phyloP scores from a whole-genome alignment of 1,140 invertebrate species.

The Chlorops oryzae region DNA sequence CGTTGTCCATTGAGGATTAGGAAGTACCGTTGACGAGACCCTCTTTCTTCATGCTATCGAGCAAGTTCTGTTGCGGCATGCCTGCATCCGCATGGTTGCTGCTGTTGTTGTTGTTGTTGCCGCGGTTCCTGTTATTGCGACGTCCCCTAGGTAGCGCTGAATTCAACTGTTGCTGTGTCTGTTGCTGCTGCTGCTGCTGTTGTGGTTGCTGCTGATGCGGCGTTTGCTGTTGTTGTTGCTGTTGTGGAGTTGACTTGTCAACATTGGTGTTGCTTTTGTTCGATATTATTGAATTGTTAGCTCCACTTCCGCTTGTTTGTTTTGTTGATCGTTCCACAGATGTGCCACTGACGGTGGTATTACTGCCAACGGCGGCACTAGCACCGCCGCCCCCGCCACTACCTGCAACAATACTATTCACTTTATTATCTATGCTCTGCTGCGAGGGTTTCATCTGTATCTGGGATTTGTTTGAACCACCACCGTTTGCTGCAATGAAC shows the following conservation, averaged over 20 bases:
- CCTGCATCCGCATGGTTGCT: too few species aligned
- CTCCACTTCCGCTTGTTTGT: too few species aligned
- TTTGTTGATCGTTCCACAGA: conserved; percentile 21
- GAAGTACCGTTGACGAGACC: too few species aligned
- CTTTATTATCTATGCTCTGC: conserved; percentile 33
- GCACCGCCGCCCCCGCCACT: conserved; percentile 20
- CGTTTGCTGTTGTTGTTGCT: conserved; percentile 14
- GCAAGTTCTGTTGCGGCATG: too few species aligned
- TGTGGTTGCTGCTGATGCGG: conserved; percentile 9
- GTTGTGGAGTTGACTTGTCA: conserved; percentile 18
- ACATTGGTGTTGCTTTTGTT: conserved; percentile 23
- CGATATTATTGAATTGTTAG: too few species aligned
- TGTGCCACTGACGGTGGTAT: too few species aligned
- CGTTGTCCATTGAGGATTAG: too few species aligned
- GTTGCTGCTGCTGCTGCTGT: conserved; percentile 11
- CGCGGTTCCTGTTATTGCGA: too few species aligned
- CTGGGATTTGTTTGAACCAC: conserved; percentile 34
- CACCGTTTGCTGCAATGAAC: conserved; percentile 32
- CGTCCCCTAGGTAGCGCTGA: too few species aligned
- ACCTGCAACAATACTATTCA: conserved; percentile 26
- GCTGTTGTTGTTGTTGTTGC: too few species aligned
- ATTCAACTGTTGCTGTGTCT: conserved; percentile 7
- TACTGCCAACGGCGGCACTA: too few species aligned
- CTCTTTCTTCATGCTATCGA: too few species aligned
- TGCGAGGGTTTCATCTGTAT: conserved; percentile 26